Base-by-base conservation (phyloP, 2,888 invertebrate species). In the Melanchra persicariae region DNA sequence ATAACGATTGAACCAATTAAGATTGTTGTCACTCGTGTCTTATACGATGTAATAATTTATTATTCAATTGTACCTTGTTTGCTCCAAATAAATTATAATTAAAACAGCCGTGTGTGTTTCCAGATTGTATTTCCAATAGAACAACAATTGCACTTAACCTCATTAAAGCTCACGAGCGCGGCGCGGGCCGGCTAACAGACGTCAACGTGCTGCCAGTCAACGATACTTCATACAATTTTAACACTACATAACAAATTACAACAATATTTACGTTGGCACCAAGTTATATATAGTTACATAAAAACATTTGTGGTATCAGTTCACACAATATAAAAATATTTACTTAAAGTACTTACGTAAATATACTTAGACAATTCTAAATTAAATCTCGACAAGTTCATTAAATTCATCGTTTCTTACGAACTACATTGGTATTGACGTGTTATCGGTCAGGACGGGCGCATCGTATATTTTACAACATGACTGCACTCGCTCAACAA, bases 221-320 rank as follows among this genome's bases (percentile, higher is more conserved):
- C 94, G 92, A 91, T 91, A 92, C 91, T 90, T 92, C 91, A 94
- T 95, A 93, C 92, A 94, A 94, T 92, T 93, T 93, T 92, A 93
- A 93, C 91, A 95, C 94, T 95, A 95, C 91, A 94, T 95, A 96
- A 95, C 95, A 95, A 94, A 94, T 94, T 95, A 95, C 94, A 95
- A 95, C 95, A 95, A 94, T 94, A 92, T 93, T 95, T 93, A 95
- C 94, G 95, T 96, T 96, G 95, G 95, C 95, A 96, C 95, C 95
- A 90, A 93, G 93, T 94, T 90, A 93, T 91, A 93, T 92, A 93
- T 76, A 79, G 87, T 92, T 88, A 92, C 92, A 93, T 91, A 94
- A 93, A 93, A 95, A 94, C 92, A 93, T 93, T 93, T 94, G 95
- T 93, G 94, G 94, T 87, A 85, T 83, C n/a, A n/a, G n/a, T n/a